Conservation (phyloP, 2,113 vertebrate species). For the Psilopogon haemacephalus region DNA sequence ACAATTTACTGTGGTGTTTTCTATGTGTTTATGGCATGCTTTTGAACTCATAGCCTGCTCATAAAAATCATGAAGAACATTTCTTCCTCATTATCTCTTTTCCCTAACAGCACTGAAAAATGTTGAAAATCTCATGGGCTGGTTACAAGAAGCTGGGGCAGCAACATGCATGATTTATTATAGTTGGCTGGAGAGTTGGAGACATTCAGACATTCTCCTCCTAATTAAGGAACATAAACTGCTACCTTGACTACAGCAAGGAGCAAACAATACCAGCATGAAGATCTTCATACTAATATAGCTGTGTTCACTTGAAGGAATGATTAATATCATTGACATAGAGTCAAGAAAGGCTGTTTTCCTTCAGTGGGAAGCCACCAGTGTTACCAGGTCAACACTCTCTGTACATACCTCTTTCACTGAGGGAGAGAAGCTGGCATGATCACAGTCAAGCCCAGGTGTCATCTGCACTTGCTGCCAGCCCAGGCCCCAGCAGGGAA, state of each 20-base stretch:
- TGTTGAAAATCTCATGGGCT: background rate
- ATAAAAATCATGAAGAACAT: background rate
- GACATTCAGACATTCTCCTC: background rate
- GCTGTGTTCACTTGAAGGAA: background rate
- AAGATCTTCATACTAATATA: background rate
- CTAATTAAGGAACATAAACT: conserved; percentile 38
- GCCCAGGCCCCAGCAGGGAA: background rate
- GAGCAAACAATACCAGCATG: background rate
- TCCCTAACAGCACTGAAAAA: background rate
- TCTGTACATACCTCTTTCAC: too few species aligned
- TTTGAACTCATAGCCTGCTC: background rate
- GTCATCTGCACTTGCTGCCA: background rate
- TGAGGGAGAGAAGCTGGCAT: accelerated
- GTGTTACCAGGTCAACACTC: background rate
- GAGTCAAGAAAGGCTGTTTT: background rate
- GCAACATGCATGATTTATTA: background rate
- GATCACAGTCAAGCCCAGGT: background rate
- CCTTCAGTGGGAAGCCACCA: background rate
- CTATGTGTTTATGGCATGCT: background rate
- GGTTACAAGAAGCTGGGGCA: background rate
- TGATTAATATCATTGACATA: background rate
- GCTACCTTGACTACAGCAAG: conserved; percentile 16
- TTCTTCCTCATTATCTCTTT: background rate
- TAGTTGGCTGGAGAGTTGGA: background rate
- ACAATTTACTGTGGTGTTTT: background rate